Percentiles rank a stretch among this genome's conserved stretches.
Conservation (phyloP, 2,888 invertebrate species). For the Euzetes globulus region DNA sequence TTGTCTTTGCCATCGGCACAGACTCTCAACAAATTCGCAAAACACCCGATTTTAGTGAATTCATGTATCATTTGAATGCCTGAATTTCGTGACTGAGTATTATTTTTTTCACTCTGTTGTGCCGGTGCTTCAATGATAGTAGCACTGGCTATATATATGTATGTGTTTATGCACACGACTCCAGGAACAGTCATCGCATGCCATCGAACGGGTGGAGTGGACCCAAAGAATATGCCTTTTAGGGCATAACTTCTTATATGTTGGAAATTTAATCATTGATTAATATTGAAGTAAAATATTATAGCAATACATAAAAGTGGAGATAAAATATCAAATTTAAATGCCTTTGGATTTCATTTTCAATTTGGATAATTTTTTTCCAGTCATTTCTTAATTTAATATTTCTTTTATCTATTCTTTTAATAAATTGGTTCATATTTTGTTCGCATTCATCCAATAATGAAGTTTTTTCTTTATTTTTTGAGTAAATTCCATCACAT, state of each 20-base stretch:
- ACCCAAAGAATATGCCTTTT: background rate
- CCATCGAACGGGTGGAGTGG: conserved; percentile 21
- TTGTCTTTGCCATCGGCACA: background rate
- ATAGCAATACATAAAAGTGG: too few species aligned
- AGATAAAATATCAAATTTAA: too few species aligned
- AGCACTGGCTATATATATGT: background rate
- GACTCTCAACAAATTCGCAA: background rate
- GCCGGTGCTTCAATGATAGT: background rate
- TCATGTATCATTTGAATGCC: conserved; percentile 7
- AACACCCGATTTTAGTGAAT: background rate
- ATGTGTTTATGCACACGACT: background rate
- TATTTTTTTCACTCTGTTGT: background rate
- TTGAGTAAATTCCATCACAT: conserved; percentile 2
- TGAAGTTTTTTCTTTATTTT: background rate
- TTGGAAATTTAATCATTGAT: background rate
- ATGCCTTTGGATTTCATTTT: too few species aligned
- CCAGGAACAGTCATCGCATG: background rate
- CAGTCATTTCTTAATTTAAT: too few species aligned
- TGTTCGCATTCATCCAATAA: background rate
- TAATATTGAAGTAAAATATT: too few species aligned
- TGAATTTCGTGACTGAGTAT: conserved; percentile 10
- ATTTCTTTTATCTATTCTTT: too few species aligned
- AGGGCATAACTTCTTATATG: background rate
- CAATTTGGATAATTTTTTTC: background rate
- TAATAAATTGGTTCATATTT: too few species aligned